Base-by-base conservation (phyloP, 2,888 invertebrate species). In the Latheticus oryzae region DNA sequence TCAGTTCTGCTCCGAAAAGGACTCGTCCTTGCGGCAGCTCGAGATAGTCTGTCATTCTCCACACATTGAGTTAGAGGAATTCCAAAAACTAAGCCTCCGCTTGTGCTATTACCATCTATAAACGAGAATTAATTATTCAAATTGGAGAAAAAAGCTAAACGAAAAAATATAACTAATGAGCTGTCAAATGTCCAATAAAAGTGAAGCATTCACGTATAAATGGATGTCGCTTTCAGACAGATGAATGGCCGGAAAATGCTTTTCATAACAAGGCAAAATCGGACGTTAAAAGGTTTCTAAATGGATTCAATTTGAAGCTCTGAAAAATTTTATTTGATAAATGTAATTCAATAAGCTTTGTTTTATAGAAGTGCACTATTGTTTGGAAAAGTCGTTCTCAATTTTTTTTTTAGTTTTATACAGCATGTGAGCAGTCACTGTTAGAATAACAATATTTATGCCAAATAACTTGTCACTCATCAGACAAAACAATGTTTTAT, bases 21-120 rank as follows among this genome's bases (percentile, higher is more conserved):
- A 56, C 68, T 67, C 3, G 69, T 72, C 24, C 69, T 69, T 15
- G 66, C 65, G 2, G 80, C 78, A 23, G 79, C 78, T 64, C 83
- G 79, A 15, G 81, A 76, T 52, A 85, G 71, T 56, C 84, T 78
- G 78, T 95, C 95, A 67, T 92, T 90, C 73, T 90, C 89, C 67
- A 95, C 85, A 75, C 95, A 95, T 73, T 91, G 91, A 45, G 87
- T 83, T 64, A 96, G 79, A 1, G 94, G 88, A 63, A 94, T 87
- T 4, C 95, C 95, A 73, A 96, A 96, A 51, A 93, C 90, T 66
- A 89, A 81, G 52, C 91, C 88, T 63, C 81, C 76, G 21, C n/a
- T n/a, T n/a, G 69, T 47, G 50, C 58, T 63, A 38, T 56, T 60
- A 16, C 68, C 69, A 53, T 75, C 74, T 74, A 66, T 12, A 67